phyloP scores from a whole-genome alignment of 2,797 vertebrate genomes.

The Hippoglossus hippoglossus region DNA sequence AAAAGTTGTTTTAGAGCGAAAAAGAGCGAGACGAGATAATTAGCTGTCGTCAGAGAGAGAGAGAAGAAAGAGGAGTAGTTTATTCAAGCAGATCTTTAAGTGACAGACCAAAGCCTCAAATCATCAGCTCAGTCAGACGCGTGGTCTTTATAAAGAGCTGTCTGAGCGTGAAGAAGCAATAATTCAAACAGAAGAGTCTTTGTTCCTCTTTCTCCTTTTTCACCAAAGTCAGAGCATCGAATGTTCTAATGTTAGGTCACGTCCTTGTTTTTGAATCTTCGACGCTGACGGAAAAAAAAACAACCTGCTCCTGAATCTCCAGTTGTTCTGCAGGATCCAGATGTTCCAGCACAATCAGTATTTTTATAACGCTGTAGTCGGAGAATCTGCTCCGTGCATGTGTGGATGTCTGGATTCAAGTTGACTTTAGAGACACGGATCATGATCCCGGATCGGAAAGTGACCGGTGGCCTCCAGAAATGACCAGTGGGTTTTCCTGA shows the following conservation, averaged over 20 bases:
- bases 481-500: slow-evolving; percentile 18
- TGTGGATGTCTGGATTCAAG: background rate
- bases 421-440: background rate
- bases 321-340: background rate
- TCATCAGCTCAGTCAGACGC: slow-evolving; percentile 49
- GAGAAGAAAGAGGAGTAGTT: background rate
- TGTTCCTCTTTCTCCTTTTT: slow-evolving; percentile 6
- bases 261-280: background rate
- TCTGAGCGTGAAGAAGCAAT: slow-evolving; percentile 31
- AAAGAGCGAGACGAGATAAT: background rate
- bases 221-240: slow-evolving; percentile 65
- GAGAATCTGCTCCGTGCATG: slow-evolving; percentile 1
- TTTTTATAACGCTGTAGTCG: slow-evolving; percentile 6
- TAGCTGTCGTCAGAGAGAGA: background rate
- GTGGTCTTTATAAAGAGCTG: slow-evolving; percentile 9
- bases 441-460: background rate
- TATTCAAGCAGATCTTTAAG: slow-evolving; percentile 40
- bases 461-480: slow-evolving; percentile 9
- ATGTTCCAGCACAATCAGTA: background rate
- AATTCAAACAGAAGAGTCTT: slow-evolving; percentile 1
- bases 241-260: background rate
- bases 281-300: too few relatives aligned
- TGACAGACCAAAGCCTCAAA: slow-evolving; percentile 65
- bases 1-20: slow-evolving; percentile 31
- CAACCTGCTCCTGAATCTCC: too few relatives aligned